phyloP scores from a whole-genome alignment of 2,888 invertebrate species.

The Melieria omissa region DNA sequence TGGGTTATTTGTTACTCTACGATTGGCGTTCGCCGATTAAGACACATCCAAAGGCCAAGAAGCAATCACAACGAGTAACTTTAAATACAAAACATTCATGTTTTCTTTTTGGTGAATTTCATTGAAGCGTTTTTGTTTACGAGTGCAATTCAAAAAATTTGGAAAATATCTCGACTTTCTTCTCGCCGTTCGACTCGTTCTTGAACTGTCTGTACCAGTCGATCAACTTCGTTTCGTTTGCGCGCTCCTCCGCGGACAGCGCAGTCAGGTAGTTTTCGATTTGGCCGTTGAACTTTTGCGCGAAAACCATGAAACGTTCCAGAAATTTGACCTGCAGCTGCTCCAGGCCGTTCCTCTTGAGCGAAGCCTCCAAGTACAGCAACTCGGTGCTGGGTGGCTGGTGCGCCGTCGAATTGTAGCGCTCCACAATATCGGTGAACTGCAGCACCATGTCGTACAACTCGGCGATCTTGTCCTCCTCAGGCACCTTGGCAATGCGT shows the following conservation, averaged over 20 bases:
- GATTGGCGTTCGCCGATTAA: too few species aligned
- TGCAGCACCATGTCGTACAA: constrained; percentile 37
- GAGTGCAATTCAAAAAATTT: constrained; percentile 31
- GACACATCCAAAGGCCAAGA: too few species aligned
- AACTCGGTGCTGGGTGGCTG: constrained; percentile 17
- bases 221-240: constrained; percentile 30
- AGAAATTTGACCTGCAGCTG: constrained; percentile 39
- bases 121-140: background rate
- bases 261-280: constrained; percentile 25
- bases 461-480: constrained; percentile 17
- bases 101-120: too few species aligned
- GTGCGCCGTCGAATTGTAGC: constrained; percentile 28
- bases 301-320: constrained; percentile 30
- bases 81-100: too few species aligned
- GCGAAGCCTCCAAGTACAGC: constrained; percentile 20
- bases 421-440: constrained; percentile 40
- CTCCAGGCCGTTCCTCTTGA: constrained; percentile 39
- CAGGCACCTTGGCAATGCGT: background rate
- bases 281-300: constrained; percentile 25
- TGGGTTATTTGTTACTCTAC: too few species aligned
- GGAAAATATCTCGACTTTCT: constrained; percentile 33
- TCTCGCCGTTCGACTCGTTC: constrained; percentile 24
- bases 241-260: constrained; percentile 9
- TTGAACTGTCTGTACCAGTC: constrained; percentile 38
- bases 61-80: too few species aligned